These are phyloP conservation scores for Ligdia adustata DNA, from an alignment of 2,888 invertebrate species.

Conservation along the genomic window DNA sequence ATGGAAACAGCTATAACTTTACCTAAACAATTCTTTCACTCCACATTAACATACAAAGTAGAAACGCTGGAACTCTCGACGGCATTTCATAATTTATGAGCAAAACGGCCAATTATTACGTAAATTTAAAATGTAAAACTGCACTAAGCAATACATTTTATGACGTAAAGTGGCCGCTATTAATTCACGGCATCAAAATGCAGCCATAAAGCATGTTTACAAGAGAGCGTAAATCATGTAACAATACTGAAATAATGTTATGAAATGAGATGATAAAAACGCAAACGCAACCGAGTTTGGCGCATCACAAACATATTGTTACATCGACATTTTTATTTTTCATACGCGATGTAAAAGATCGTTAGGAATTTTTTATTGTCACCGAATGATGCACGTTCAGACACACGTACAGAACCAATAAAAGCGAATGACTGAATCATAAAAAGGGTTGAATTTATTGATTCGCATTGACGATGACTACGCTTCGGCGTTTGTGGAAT, in stretches of 20 bases:
- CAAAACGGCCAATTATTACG: constrained; percentile 35
- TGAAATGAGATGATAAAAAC: constrained; percentile 24
- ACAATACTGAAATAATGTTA: constrained; percentile 5
- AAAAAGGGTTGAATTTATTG: constrained; percentile 82
- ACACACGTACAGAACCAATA: constrained; percentile 71
- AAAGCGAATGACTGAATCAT: constrained; percentile 77
- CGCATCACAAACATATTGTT: constrained; percentile 44
- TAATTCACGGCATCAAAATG: constrained; percentile 22
- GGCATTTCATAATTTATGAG: constrained; percentile 35
- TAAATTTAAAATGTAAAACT: constrained; percentile 37
- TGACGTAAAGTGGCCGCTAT: constrained; percentile 20
- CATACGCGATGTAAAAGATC: constrained; percentile 63
- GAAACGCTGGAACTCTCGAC: constrained; percentile 32
- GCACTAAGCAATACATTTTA: constrained; percentile 29
- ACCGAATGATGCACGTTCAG: constrained; percentile 72
- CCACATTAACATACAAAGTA: constrained; percentile 40
- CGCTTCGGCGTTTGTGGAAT: neutral
- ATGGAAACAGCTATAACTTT: constrained; percentile 30
- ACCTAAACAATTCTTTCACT: constrained; percentile 33
- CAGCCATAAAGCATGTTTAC: constrained; percentile 23
- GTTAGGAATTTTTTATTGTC: constrained; percentile 71
- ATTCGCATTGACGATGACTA: constrained; percentile 72
- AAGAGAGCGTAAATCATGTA: constrained; percentile 24
- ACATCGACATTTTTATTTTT: constrained; percentile 59
- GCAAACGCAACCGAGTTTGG: constrained; percentile 29